A percentile compares a stretch with the other conserved stretches of the same genome.
Evolutionary conservation across 2,113 vertebrate genomes (phyloP).

Genomic region (Hemiscyllium ocellatum): DNA sequence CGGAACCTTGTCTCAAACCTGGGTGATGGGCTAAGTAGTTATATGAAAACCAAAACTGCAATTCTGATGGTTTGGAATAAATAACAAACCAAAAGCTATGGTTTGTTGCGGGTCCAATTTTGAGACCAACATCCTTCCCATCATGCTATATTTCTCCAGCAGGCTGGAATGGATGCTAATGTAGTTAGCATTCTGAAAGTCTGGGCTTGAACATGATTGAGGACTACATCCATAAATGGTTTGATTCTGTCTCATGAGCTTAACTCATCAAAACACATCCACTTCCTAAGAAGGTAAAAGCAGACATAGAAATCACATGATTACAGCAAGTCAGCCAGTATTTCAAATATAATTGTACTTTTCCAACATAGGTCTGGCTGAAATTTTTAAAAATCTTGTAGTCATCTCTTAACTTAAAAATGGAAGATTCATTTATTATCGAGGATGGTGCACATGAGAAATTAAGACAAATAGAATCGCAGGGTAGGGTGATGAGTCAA

Average conservation of each 20-base stretch:
- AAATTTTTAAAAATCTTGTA: not conserved
- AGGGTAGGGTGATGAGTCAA: not conserved
- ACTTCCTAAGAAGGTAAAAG: not conserved
- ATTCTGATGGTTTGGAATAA: not conserved
- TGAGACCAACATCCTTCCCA: not conserved
- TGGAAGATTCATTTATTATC: no score
- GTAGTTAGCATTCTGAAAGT: not conserved
- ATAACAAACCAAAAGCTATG: not conserved
- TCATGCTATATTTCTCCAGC: not conserved
- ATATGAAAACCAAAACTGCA: not conserved
- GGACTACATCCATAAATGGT: slow-evolving; percentile 42
- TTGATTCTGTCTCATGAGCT: not conserved
- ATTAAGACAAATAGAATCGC: not conserved
- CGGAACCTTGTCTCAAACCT: not conserved
- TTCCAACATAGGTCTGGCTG: not conserved
- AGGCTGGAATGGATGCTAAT: not conserved
- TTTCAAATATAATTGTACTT: no score
- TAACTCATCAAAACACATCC: not conserved
- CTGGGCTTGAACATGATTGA: slow-evolving; percentile 53
- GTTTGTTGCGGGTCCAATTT: slow-evolving; percentile 45
- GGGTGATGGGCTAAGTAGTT: not conserved
- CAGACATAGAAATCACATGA: no score
- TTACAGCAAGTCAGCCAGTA: no score
- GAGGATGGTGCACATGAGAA: not conserved
- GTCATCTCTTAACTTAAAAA: not conserved